These are phyloP conservation scores for Dryadula phaetusa DNA, from an alignment of 2,888 invertebrate genomes.

Conservation along the genomic window DNA sequence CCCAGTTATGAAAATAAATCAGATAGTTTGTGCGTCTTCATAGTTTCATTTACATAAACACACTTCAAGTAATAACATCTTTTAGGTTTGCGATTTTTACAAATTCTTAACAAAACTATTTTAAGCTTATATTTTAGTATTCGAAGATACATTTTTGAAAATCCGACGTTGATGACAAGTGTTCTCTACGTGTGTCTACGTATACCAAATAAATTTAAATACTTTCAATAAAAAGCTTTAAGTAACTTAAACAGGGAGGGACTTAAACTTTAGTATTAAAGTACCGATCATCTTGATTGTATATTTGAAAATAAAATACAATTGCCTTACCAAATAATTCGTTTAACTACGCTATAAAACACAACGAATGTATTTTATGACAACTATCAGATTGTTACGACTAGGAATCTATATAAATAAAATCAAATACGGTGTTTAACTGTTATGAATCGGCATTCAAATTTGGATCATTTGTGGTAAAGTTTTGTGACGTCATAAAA, in stretches of 20 bases:
- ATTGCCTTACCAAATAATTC: constrained; percentile 5
- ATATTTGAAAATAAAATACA: constrained; percentile 6
- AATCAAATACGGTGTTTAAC: constrained; percentile 55
- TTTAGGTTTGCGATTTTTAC: no score
- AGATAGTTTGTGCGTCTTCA: no score
- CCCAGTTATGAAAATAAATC: background rate
- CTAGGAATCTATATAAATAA: constrained; percentile 52
- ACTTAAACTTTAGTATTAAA: no score
- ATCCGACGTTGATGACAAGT: no score
- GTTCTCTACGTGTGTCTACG: no score
- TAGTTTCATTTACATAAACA: no score
- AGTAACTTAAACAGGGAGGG: no score
- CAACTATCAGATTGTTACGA: constrained; percentile 48
- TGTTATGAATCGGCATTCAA: constrained; percentile 59
- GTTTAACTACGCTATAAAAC: constrained; percentile 19
- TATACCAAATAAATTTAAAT: no score
- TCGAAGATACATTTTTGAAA: no score
- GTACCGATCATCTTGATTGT: background rate
- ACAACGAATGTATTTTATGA: constrained; percentile 40
- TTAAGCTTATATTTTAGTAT: no score
- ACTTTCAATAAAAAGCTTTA: background rate
- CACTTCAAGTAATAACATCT: no score
- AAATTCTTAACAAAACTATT: no score
- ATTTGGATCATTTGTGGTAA: constrained; percentile 52
- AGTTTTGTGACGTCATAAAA: constrained; percentile 54